phyloP scores from a whole-genome alignment of 2,113 vertebrate genomes.

The Lutjanus erythropterus region DNA sequence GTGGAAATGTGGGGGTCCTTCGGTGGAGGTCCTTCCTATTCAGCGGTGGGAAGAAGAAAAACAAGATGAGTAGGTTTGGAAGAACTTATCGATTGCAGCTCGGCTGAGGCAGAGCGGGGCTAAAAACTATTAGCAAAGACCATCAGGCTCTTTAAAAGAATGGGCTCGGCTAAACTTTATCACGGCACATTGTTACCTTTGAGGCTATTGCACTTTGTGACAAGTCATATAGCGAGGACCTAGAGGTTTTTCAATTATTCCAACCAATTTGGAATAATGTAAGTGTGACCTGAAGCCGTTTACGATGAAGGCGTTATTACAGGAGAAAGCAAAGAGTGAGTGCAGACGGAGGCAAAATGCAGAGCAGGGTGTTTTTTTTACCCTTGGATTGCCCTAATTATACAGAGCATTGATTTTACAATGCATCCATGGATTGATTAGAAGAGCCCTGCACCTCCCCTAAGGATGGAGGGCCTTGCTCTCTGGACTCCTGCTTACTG shows the following conservation, averaged over 20 bases:
- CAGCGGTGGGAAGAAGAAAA: conserved; percentile 20
- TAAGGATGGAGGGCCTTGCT: conserved; percentile 79
- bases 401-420: conserved; percentile 97
- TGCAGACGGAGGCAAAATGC: conserved; percentile 80
- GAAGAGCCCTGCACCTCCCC: conserved; percentile 85
- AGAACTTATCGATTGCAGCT: conserved; percentile 40
- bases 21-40: conserved; percentile 14
- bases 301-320: conserved; percentile 63
- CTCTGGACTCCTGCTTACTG: conserved; percentile 33
- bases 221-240: conserved; percentile 38
- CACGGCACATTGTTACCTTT: conserved; percentile 44
- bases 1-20: not conserved
- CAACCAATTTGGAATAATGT: conserved; percentile 68
- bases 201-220: conserved; percentile 49
- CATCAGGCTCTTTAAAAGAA: conserved; percentile 50
- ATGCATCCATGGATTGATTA: conserved; percentile 94
- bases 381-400: conserved; percentile 97
- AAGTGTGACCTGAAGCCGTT: conserved; percentile 69
- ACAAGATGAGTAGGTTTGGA: conserved; percentile 36
- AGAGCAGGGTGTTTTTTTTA: conserved; percentile 86
- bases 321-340: conserved; percentile 66
- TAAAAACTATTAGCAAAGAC: conserved; percentile 57
- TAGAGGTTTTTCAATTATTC: conserved; percentile 71
- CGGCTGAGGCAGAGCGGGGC: not conserved
- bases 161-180: conserved; percentile 37